phyloP scores from a whole-genome alignment of 92 coral and sea anemone genomes.

The Metridium senile region DNA sequence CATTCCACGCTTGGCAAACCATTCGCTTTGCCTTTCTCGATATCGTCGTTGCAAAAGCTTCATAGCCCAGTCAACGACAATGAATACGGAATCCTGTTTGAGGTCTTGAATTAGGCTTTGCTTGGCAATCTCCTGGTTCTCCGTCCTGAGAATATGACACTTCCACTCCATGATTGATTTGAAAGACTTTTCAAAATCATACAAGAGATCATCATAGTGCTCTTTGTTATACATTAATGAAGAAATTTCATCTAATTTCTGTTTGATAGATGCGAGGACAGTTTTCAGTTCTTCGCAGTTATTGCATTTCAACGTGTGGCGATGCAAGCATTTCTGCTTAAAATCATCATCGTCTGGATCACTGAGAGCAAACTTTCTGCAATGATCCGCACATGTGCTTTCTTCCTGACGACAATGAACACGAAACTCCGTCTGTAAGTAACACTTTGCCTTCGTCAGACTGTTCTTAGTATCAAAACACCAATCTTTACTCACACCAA shows the following conservation, averaged over 20 bases:
- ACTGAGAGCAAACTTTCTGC: constrained; percentile 51
- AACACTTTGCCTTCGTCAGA: constrained; percentile 35
- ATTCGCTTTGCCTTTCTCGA: constrained; percentile 62
- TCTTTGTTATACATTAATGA: constrained; percentile 34
- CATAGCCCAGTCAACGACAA: constrained; percentile 67
- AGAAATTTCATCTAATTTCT: constrained; percentile 20
- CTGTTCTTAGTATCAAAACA: constrained; percentile 14
- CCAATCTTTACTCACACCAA: constrained; percentile 47
- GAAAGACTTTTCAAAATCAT: constrained; percentile 40
- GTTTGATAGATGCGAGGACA: constrained; percentile 24
- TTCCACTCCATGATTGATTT: constrained; percentile 42
- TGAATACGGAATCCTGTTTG: constrained; percentile 24
- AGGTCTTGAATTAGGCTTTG: too few relatives aligned
- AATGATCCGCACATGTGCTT: constrained; percentile 55
- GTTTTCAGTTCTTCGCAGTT: constrained; percentile 47
- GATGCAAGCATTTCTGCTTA: constrained; percentile 31
- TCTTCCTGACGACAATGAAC: constrained; percentile 35
- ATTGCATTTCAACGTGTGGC: constrained; percentile 27
- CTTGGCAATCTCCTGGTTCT: too few relatives aligned
- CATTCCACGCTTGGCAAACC: constrained; percentile 59
- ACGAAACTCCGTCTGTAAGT: constrained; percentile 44
- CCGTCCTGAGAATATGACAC: too few relatives aligned
- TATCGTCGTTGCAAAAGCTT: constrained; percentile 41
- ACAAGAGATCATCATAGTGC: constrained; percentile 29
- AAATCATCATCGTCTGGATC: constrained; percentile 32